Conservation (phyloP, 1,140 invertebrate genomes). For the Scylla paramamosain region DNA sequence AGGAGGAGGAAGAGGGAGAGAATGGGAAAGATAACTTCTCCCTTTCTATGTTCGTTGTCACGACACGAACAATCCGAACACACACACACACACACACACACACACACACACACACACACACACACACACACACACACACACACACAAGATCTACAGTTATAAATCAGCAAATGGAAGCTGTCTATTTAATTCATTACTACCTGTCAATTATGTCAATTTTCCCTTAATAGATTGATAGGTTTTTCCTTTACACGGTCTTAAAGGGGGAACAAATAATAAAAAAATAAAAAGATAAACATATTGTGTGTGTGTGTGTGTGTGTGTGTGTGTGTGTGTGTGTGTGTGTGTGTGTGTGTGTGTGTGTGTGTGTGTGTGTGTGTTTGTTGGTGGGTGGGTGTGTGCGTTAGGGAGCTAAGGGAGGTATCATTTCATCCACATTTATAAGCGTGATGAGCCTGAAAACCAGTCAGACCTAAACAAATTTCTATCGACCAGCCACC, state of each 20-base stretch:
- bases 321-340: background rate
- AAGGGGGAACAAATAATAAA: background rate
- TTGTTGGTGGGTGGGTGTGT: background rate
- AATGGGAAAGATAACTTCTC: background rate
- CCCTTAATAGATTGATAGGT: background rate
- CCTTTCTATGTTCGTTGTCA: too few relatives aligned
- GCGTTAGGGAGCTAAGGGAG: background rate
- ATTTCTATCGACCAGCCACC: too few relatives aligned
- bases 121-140: background rate
- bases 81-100: too few relatives aligned
- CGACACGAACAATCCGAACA: too few relatives aligned
- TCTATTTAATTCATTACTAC: background rate
- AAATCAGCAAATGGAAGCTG: too few relatives aligned
- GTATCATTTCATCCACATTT: too few relatives aligned
- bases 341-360: background rate
- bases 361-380: conserved; percentile 25
- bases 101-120: conserved; percentile 32
- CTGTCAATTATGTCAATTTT: conserved; percentile 14
- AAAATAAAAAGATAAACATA: too few relatives aligned
- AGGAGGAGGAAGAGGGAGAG: background rate
- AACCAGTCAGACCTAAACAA: too few relatives aligned
- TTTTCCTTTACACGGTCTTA: background rate
- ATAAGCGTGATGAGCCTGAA: too few relatives aligned
- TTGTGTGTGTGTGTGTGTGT: background rate
- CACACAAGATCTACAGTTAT: too few relatives aligned